A percentile compares a stretch with the other conserved stretches of the same genome.
phyloP scores from a whole-genome alignment of 2,888 invertebrate species.

The Diogma glabrata region DNA sequence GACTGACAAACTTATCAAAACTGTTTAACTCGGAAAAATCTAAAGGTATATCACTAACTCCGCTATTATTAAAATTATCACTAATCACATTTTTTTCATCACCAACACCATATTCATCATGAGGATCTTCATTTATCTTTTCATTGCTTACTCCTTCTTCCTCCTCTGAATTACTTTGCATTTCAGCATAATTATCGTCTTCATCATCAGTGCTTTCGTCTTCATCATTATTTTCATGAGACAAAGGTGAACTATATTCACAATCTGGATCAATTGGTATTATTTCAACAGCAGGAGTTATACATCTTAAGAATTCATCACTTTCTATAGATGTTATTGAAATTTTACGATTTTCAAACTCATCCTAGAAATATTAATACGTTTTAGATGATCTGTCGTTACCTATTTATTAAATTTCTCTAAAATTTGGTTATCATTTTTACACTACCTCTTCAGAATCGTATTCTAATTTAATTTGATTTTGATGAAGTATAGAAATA shows the following conservation, averaged over 20 bases:
- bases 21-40: constrained; percentile 7
- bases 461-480: constrained; percentile 6
- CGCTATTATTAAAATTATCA: constrained; percentile 3
- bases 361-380: constrained; percentile 7
- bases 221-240: constrained; percentile 14
- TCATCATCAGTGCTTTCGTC: constrained; percentile 17
- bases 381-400: neutral
- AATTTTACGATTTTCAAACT: constrained; percentile 7
- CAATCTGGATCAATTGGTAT: constrained; percentile 27
- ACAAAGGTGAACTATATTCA: constrained; percentile 21
- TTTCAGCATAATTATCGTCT: constrained; percentile 12
- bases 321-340: constrained; percentile 7
- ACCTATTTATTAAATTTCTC: neutral
- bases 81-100: constrained; percentile 22
- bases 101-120: neutral
- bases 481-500: neutral
- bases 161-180: neutral
- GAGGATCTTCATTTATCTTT: neutral
- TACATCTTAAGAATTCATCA: constrained; percentile 19
- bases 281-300: constrained; percentile 25
- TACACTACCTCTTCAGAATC: constrained; percentile 4
- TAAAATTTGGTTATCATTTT: too few relatives aligned
- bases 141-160: neutral
- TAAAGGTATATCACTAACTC: constrained; percentile 1
- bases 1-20: constrained; percentile 8